Percentiles rank a stretch among this genome's conserved stretches.
phyloP scores from a whole-genome alignment of 2,888 invertebrate genomes.

The Metellina segmentata region DNA sequence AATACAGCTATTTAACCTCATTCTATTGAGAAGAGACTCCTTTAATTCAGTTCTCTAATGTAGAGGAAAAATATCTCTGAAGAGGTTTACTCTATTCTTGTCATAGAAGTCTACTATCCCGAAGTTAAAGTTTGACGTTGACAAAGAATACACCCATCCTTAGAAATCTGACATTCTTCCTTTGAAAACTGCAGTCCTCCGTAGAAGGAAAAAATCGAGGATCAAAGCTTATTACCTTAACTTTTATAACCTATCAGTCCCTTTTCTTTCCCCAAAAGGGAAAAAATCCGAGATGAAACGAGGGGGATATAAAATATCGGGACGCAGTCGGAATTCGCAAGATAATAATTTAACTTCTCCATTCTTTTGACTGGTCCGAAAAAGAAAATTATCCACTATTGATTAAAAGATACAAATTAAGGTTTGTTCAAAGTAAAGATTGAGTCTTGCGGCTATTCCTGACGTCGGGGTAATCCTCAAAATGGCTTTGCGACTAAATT shows the following conservation, averaged over 20 bases:
- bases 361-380: not conserved
- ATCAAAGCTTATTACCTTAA: conserved; percentile 56
- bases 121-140: conserved; percentile 39
- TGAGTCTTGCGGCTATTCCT: not conserved
- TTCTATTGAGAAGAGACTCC: not conserved
- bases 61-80: conserved; percentile 5
- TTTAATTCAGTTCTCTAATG: conserved; percentile 31
- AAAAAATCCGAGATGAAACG: conserved; percentile 13
- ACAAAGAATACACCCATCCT: conserved; percentile 40
- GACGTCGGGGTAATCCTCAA: not conserved
- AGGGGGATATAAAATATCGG: conserved; percentile 24
- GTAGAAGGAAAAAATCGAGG: conserved; percentile 13
- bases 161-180: conserved; percentile 43
- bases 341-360: conserved; percentile 27
- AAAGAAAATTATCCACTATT: conserved; percentile 27
- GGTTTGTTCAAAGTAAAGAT: not conserved
- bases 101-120: conserved; percentile 29
- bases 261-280: conserved; percentile 24
- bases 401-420: conserved; percentile 1
- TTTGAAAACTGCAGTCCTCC: conserved; percentile 42
- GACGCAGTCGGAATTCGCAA: conserved; percentile 6
- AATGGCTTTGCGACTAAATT: not conserved
- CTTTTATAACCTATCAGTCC: conserved; percentile 51
- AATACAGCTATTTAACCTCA: conserved; percentile 8
- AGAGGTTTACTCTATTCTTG: conserved; percentile 10